A percentile compares a stretch with the other conserved stretches of the same genome.
Evolutionary conservation across 2,888 invertebrate species (phyloP).

Genomic region (Acanthosepion pharaonis): DNA sequence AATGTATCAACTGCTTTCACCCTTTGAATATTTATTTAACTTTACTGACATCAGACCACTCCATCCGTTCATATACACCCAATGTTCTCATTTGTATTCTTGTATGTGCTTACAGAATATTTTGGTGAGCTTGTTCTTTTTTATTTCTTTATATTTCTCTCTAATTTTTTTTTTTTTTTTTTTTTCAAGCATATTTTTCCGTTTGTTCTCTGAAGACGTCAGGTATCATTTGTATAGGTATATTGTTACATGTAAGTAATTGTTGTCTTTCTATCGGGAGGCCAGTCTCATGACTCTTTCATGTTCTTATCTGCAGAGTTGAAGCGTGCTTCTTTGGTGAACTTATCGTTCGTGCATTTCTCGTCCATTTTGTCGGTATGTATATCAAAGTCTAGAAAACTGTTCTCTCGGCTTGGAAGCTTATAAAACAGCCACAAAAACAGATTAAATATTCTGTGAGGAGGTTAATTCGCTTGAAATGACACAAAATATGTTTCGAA

Average conservation of each 20-base stretch:
- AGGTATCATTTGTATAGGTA: not conserved
- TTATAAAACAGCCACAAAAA: no score
- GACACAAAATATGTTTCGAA: not conserved
- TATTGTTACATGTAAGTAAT: not conserved
- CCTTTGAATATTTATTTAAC: not conserved
- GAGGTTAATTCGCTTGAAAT: not conserved
- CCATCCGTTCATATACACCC: not conserved
- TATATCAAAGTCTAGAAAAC: not conserved
- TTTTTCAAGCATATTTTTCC: not conserved
- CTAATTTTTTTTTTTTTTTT: not conserved
- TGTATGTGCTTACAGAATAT: not conserved
- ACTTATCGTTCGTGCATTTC: not conserved
- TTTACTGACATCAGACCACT: not conserved
- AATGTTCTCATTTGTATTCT: not conserved
- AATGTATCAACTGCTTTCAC: not conserved
- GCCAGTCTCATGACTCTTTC: not conserved
- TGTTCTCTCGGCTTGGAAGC: no score
- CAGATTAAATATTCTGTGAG: no score
- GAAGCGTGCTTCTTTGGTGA: not conserved
- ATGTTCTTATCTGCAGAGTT: not conserved
- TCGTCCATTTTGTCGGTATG: not conserved
- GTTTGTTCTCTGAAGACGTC: not conserved
- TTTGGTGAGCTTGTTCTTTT: not conserved
- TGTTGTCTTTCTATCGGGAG: not conserved
- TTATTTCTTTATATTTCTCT: not conserved